These are phyloP conservation scores for Baryphthengus martii DNA, from an alignment of 2,113 vertebrate species.

Conservation along the genomic window DNA sequence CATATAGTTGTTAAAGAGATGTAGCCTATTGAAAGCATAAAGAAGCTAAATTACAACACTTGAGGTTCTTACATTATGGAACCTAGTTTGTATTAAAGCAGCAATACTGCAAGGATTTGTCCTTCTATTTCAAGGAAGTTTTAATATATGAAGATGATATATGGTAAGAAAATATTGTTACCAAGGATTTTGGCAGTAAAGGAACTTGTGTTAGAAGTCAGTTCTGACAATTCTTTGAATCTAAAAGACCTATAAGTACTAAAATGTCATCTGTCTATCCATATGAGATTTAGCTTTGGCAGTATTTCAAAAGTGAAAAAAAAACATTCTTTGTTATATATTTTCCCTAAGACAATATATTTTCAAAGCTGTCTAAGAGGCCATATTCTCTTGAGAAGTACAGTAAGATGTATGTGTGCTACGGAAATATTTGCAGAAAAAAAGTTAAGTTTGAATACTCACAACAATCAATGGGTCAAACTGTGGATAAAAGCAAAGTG, in stretches of 20 bases:
- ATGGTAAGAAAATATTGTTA: slow-evolving; percentile 33
- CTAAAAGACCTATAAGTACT: slow-evolving; percentile 34
- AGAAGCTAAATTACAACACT: background rate
- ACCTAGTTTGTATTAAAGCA: background rate
- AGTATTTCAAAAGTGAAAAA: slow-evolving; percentile 56
- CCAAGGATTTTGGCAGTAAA: slow-evolving; percentile 25
- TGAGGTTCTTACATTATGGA: background rate
- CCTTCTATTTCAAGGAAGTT: slow-evolving; percentile 35
- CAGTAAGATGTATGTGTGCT: background rate
- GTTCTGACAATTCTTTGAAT: slow-evolving; percentile 62
- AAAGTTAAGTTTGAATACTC: background rate
- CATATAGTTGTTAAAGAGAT: background rate
- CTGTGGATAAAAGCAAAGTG: background rate
- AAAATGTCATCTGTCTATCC: slow-evolving; percentile 62
- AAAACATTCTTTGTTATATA: background rate
- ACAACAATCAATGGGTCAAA: slow-evolving; percentile 19
- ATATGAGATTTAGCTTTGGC: slow-evolving; percentile 51
- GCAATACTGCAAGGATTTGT: slow-evolving; percentile 11
- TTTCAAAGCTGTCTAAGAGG: slow-evolving; percentile 30
- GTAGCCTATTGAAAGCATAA: background rate
- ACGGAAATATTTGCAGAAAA: background rate
- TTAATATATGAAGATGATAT: slow-evolving; percentile 26
- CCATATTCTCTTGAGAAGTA: background rate
- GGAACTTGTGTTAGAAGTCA: slow-evolving; percentile 24
- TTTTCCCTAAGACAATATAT: slow-evolving; percentile 25